Evolutionary conservation across 2,888 invertebrate species (phyloP).

Genomic region (Chrysolina americana): DNA sequence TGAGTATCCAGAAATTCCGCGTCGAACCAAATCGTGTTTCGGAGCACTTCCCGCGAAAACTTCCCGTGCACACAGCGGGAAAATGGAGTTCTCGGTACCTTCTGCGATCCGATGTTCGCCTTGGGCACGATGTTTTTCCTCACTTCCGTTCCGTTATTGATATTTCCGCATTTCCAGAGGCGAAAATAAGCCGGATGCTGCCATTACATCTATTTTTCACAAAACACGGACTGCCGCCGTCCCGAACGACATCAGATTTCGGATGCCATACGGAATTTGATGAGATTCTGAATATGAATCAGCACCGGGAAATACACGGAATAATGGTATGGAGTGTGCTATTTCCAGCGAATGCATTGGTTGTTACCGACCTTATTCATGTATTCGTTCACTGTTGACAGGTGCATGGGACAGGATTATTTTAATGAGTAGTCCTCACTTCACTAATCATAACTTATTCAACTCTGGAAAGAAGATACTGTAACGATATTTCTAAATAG

Average conservation of each 20-base stretch:
- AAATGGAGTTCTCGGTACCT: constrained; percentile 11
- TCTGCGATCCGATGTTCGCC: constrained; percentile 20
- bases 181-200: constrained; percentile 38
- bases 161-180: constrained; percentile 36
- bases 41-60: constrained; percentile 8
- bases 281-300: constrained; percentile 19
- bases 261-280: constrained; percentile 10
- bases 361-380: background rate
- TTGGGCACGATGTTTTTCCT: constrained; percentile 31
- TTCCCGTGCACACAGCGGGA: constrained; percentile 6
- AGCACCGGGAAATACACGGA: background rate
- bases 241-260: constrained; percentile 18
- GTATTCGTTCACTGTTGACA: background rate
- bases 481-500: too few relatives aligned
- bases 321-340: background rate
- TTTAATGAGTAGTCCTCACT: too few relatives aligned
- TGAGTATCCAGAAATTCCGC: background rate
- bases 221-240: background rate
- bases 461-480: too few relatives aligned
- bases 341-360: background rate
- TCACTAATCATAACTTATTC: too few relatives aligned
- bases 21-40: constrained; percentile 8
- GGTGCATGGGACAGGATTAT: too few relatives aligned
- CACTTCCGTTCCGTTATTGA: constrained; percentile 33
- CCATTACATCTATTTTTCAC: constrained; percentile 39